Conservation (phyloP, 1,140 invertebrate species). For the Lamellibrachia luymesi region DNA sequence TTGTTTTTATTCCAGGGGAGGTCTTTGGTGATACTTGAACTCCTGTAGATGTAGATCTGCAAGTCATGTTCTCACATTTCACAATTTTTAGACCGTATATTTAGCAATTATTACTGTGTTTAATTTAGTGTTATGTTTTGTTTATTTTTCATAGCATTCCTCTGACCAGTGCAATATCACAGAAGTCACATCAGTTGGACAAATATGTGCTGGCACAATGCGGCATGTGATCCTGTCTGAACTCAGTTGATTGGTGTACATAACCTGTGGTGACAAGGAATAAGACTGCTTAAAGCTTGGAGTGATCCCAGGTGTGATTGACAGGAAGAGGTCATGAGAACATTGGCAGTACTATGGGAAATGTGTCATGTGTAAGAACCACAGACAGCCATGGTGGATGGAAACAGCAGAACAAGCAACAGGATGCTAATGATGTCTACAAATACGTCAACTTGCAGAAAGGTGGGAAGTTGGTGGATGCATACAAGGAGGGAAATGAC, state of each 20-base stretch:
- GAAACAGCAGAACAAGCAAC: constrained; percentile 59
- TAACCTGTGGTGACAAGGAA: neutral
- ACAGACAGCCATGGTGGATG: constrained; percentile 56
- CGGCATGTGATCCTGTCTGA: neutral
- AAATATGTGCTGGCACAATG: neutral
- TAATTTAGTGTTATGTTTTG: neutral
- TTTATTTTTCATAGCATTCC: neutral
- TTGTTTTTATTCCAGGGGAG: too few species aligned
- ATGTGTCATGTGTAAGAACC: neutral
- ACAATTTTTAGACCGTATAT: too few species aligned
- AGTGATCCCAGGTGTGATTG: neutral
- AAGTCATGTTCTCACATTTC: too few species aligned
- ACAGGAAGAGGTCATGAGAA: neutral
- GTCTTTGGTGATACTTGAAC: too few species aligned
- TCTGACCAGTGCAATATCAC: neutral
- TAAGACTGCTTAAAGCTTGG: neutral
- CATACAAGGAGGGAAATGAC: constrained; percentile 68
- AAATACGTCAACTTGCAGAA: constrained; percentile 56
- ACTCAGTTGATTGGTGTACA: neutral
- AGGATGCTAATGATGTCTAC: constrained; percentile 58
- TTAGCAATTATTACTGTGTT: too few species aligned
- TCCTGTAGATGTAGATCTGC: too few species aligned
- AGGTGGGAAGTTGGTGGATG: constrained; percentile 68
- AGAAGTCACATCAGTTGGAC: neutral
- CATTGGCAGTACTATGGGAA: neutral